A percentile compares a stretch with the other conserved stretches of the same genome.
Evolutionary conservation across 92 coral and sea anemone species (phyloP).

Genomic region (Actinernus sp.): DNA sequence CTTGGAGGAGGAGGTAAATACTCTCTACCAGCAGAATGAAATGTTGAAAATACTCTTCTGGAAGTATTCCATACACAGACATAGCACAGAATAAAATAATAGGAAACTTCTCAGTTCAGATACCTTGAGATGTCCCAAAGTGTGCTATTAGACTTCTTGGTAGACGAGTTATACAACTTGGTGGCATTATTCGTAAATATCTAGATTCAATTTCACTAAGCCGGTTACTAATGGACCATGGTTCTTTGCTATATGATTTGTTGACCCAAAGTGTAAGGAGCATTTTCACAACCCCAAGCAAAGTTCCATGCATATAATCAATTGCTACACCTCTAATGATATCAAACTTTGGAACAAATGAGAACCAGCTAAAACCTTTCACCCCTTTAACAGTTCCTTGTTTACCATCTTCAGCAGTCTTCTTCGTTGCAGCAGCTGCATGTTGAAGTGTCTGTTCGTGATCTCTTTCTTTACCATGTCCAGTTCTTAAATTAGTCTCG

Average conservation of each 20-base stretch:
- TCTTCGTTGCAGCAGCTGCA: conserved; percentile 42
- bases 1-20: conserved; percentile 44
- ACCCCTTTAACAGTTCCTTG: conserved; percentile 55
- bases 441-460: conserved; percentile 52
- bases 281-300: conserved; percentile 61
- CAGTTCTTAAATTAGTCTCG: conserved; percentile 22
- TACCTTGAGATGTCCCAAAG: conserved; percentile 40
- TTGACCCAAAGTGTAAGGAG: conserved; percentile 58
- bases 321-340: conserved; percentile 50
- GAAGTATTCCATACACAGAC: conserved; percentile 48
- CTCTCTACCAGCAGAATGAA: conserved; percentile 33
- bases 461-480: conserved; percentile 41
- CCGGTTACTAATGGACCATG: conserved; percentile 15
- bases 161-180: conserved; percentile 30
- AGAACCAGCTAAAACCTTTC: conserved; percentile 62
- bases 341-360: conserved; percentile 28
- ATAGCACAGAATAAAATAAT: conserved; percentile 34
- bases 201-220: conserved; percentile 36
- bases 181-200: conserved; percentile 51
- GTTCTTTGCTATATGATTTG: conserved; percentile 15
- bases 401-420: conserved; percentile 22
- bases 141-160: conserved; percentile 44
- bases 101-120: conserved; percentile 51
- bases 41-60: conserved; percentile 48
- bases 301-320: conserved; percentile 78